phyloP scores from a whole-genome alignment of 2,888 invertebrate genomes.

The Liopterus haemorrhoidalis region DNA sequence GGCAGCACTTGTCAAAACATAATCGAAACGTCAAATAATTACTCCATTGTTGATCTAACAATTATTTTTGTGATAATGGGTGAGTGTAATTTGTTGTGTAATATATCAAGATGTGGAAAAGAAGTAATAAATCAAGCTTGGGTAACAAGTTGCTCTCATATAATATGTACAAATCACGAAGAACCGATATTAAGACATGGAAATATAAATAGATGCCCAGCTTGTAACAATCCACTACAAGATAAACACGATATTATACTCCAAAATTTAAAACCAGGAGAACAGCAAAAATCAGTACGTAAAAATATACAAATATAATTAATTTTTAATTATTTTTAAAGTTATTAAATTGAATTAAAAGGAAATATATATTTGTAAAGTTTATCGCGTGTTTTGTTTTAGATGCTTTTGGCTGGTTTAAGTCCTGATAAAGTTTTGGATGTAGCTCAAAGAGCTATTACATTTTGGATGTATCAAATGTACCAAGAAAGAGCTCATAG shows the following conservation, averaged over 20 bases:
- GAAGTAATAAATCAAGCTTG: conserved; percentile 39
- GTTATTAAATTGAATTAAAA: conserved; percentile 1
- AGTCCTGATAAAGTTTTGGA: conserved; percentile 45
- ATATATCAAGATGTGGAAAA: conserved; percentile 43
- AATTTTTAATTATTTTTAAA: conserved; percentile 4
- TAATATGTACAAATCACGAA: conserved; percentile 36
- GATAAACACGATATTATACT: conserved; percentile 42
- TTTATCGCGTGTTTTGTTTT: conserved; percentile 11
- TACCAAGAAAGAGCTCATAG: conserved; percentile 28
- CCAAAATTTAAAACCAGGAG: conserved; percentile 43
- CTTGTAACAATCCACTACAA: conserved; percentile 36
- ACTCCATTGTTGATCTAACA: no score
- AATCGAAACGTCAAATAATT: no score
- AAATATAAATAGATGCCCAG: conserved; percentile 32
- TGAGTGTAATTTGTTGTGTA: conserved; percentile 41
- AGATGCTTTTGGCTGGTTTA: conserved; percentile 45
- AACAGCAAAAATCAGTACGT: conserved; percentile 42
- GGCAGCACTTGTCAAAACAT: no score
- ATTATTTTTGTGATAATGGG: no score
- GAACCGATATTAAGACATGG: not conserved
- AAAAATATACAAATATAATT: conserved; percentile 6
- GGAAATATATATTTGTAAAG: not conserved
- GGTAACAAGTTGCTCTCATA: conserved; percentile 39
- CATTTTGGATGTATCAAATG: conserved; percentile 47
- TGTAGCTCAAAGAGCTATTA: conserved; percentile 42